Base-by-base conservation (phyloP, 1,140 invertebrate genomes). In the Nephila pilipes region DNA sequence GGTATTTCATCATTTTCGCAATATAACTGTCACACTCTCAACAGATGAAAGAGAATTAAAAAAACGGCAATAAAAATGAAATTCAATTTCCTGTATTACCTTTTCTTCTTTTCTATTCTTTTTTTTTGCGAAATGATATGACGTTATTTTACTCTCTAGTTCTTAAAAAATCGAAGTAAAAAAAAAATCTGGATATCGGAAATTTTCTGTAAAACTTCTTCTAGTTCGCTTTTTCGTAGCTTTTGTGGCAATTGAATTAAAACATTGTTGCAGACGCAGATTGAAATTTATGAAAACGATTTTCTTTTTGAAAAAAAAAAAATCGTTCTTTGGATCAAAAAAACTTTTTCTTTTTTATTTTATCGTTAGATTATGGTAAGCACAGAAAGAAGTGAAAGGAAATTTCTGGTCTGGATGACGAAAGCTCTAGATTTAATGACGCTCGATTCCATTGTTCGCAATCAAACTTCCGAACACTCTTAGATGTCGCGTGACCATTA, bases 401-500 rank as follows among this genome's bases (percentile, higher is more conserved):
- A 75, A 32, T 32, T 12, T 32, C 29, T 32, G 16, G 18, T 29
- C 29, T 18, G 2, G 29, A 83, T 83, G 46, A 83, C 38, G 80
- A 83, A 83, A 83, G 25, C n/a, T 25, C 38, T 22, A 38, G 80
- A 83, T 83, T 83, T 83, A 83, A 83, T 83, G 80, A 83, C 80
- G 38, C n/a, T 22, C 38, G 80, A 54, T 54, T 83, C 80, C 38
- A 83, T 83, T 83, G 46, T 83, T 83, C 20, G 80, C 80, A 83
- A 83, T 83, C 80, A 83, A 83, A 83, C 80, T 83, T 83, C 54
- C 80, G 80, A 55, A 83, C 80, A 83, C 80, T 83, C 80, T 14
- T 22, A 55, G 80, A 83, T 54, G 22, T 55, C 54, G n/a, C 54
- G 80, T 83, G 80, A 54, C 80, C 80, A 83, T 83, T 83, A 83